Evolutionary conservation across 1,140 invertebrate genomes (phyloP).

Genomic region (Drosophila punjabiensis): DNA sequence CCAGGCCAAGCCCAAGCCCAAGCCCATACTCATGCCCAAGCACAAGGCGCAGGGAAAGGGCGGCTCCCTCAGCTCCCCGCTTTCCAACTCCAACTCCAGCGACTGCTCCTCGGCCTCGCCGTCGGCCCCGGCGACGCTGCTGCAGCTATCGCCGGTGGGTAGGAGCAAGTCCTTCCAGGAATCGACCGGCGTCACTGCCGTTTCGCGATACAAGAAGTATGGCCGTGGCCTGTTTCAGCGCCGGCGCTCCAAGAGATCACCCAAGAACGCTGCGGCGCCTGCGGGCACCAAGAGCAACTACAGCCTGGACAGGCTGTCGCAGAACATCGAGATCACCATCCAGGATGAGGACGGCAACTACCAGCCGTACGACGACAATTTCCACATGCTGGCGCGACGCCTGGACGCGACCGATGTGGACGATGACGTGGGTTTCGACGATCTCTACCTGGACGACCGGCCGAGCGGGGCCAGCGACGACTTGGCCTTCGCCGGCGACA

Average conservation of each 20-base stretch:
- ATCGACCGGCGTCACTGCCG: slow-evolving; percentile 55
- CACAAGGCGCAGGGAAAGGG: slow-evolving; percentile 58
- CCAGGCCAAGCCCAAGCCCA: slow-evolving; percentile 68
- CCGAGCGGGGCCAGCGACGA: slow-evolving; percentile 65
- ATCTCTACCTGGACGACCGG: slow-evolving; percentile 73
- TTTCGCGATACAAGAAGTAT: slow-evolving; percentile 72
- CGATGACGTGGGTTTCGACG: slow-evolving; percentile 77
- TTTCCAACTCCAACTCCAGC: slow-evolving; percentile 72
- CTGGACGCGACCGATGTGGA: slow-evolving; percentile 43
- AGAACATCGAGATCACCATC: slow-evolving; percentile 84
- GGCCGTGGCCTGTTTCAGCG: slow-evolving; percentile 75
- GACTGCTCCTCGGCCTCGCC: slow-evolving; percentile 77
- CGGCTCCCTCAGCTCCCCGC: slow-evolving; percentile 68
- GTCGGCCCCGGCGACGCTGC: slow-evolving; percentile 41
- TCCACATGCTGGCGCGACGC: slow-evolving; percentile 50
- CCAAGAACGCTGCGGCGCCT: slow-evolving; percentile 39
- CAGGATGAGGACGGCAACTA: slow-evolving; percentile 83
- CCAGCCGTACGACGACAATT: slow-evolving; percentile 80
- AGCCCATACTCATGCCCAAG: slow-evolving; percentile 76
- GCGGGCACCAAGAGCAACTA: slow-evolving; percentile 69
- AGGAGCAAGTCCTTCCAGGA: slow-evolving; percentile 85
- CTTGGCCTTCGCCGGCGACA: slow-evolving; percentile 68
- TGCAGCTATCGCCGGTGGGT: slow-evolving; percentile 67
- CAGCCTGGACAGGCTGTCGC: slow-evolving; percentile 75
- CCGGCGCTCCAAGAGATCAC: slow-evolving; percentile 70